These are phyloP conservation scores for Hoplodrina ambigua DNA, from an alignment of 2,888 invertebrate species.

Conservation along the genomic window DNA sequence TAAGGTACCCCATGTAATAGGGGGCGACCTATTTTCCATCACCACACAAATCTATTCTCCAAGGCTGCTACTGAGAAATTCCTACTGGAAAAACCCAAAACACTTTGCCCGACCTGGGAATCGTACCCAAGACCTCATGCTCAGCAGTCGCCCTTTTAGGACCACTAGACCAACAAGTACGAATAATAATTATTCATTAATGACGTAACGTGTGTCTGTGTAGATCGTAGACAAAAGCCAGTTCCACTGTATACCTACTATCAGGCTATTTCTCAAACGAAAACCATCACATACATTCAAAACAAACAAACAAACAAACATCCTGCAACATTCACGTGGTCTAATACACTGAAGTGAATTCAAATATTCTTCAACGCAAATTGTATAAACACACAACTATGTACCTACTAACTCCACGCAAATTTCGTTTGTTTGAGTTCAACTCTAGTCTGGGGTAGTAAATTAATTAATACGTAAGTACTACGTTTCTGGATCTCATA, in stretches of 20 bases:
- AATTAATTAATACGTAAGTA: conserved; percentile 72
- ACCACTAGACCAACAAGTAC: no score
- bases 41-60: no score
- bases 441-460: conserved; percentile 66
- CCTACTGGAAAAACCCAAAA: no score
- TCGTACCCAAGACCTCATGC: no score
- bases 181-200: no score
- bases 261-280: background rate
- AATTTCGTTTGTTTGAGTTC: conserved; percentile 63
- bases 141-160: no score
- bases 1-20: no score
- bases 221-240: background rate
- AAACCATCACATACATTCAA: background rate
- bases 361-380: conserved; percentile 62
- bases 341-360: conserved; percentile 48
- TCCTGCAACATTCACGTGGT: conserved; percentile 1
- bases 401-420: conserved; percentile 36
- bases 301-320: conserved; percentile 11
- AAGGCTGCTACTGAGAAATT: no score
- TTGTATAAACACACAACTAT: conserved; percentile 43
- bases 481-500: conserved; percentile 63
- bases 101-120: no score
- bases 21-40: no score
- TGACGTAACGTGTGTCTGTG: no score
- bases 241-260: background rate